Evolutionary conservation across 2,797 vertebrate species (phyloP).

Genomic region (Acanthurus leucopareius): DNA sequence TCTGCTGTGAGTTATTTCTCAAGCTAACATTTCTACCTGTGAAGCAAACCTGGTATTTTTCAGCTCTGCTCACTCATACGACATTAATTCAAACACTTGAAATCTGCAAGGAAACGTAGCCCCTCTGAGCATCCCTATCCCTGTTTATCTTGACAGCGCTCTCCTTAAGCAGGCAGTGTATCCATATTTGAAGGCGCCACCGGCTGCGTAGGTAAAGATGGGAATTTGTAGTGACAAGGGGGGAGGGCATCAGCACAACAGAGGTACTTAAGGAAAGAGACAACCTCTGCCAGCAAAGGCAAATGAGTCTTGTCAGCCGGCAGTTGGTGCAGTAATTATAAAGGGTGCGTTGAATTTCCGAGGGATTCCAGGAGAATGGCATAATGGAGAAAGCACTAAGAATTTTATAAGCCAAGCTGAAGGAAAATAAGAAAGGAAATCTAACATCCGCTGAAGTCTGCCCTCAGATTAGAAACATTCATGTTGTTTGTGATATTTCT

Average conservation of each 20-base stretch:
- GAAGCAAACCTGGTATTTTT: conserved; percentile 20
- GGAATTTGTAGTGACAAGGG: conserved; percentile 80
- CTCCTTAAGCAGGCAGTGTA: conserved; percentile 78
- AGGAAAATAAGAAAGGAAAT: conserved; percentile 41
- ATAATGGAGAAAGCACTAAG: conserved; percentile 80
- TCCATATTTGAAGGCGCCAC: conserved; percentile 83
- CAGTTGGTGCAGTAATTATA: conserved; percentile 86
- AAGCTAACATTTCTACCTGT: conserved; percentile 1
- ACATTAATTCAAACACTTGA: conserved; percentile 54
- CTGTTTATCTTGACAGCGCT: conserved; percentile 67
- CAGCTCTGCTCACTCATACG: not conserved
- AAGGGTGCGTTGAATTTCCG: conserved; percentile 79
- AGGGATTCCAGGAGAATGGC: conserved; percentile 78
- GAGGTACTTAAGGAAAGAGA: conserved; percentile 79
- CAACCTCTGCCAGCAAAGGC: conserved; percentile 72
- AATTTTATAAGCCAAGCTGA: conserved; percentile 81
- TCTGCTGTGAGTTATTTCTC: not conserved
- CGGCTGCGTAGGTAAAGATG: conserved; percentile 83
- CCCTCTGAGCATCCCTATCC: conserved; percentile 58
- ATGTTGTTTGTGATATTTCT: conserved; percentile 26
- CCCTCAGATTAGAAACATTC: conserved; percentile 19
- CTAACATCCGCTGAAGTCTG: conserved; percentile 27
- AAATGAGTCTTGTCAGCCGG: conserved; percentile 85
- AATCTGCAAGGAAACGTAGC: conserved; percentile 54
- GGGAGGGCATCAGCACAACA: conserved; percentile 75